These are phyloP conservation scores for Pristionchus maxplancki DNA, from an alignment of 2,888 invertebrate genomes.

Conservation along the genomic window DNA sequence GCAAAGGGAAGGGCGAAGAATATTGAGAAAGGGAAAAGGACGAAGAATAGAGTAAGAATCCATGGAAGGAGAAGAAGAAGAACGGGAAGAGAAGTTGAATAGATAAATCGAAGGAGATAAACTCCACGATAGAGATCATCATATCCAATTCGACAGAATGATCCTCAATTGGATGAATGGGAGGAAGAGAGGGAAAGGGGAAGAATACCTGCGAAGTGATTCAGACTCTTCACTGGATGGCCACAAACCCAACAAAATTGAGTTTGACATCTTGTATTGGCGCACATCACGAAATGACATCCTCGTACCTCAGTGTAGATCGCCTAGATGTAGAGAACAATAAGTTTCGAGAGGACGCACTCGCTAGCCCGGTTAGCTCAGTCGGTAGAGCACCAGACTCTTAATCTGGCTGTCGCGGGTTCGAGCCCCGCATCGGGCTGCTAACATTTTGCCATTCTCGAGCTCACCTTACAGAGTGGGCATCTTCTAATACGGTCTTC, in stretches of 20 bases:
- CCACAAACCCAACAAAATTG: constrained; percentile 50
- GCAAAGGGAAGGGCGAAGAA: not conserved
- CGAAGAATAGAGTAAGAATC: constrained; percentile 15
- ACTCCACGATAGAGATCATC: constrained; percentile 46
- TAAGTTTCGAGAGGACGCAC: accelerated
- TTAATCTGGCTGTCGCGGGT: constrained; percentile 74
- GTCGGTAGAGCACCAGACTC: constrained; percentile 61
- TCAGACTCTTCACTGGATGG: constrained; percentile 38
- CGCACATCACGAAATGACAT: constrained; percentile 35
- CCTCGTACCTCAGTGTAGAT: constrained; percentile 31
- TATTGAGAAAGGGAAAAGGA: constrained; percentile 15
- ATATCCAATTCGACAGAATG: constrained; percentile 33
- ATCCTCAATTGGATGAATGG: not conserved
- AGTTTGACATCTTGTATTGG: constrained; percentile 33
- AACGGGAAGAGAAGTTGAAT: not conserved
- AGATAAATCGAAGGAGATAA: constrained; percentile 32
- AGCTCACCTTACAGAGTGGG: constrained; percentile 57
- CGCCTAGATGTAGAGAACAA: not conserved
- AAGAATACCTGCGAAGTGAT: constrained; percentile 38
- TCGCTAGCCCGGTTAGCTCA: constrained; percentile 44
- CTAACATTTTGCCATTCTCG: not conserved
- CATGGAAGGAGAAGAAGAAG: constrained; percentile 33
- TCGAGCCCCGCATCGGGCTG: constrained; percentile 72
- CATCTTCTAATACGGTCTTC: constrained; percentile 58
- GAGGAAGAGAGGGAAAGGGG: no score